Evolutionary conservation across 2,113 vertebrate species (phyloP), one percentile per base, ranked within the genome.

Genomic region (Willisornis vidua): DNA sequence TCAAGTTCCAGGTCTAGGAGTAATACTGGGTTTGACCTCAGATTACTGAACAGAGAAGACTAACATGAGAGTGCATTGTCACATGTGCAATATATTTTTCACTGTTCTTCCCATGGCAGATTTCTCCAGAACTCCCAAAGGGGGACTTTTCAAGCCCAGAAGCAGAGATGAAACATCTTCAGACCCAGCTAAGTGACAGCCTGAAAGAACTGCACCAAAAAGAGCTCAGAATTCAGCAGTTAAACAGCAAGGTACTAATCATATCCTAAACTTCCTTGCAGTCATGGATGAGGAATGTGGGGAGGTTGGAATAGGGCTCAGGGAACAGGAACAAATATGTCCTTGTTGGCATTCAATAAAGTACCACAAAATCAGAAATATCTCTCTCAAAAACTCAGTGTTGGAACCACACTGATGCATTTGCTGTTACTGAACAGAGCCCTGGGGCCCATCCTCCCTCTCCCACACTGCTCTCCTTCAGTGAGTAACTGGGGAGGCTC

Each of bases 121-220:
- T 92, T 70, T 94, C 97, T 61, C 35, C 90, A 79, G 96, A 96
- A 80, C 48, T 59, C 39, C 54, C 78, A 66, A 95, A 89, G 76
- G 70, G 72, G 11, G 93, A 96, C 20, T 86, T 78, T 4, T 71
- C 95, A 49, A 96, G 88, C 73, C 74, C 94, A 35, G 94, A 97
- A 93, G 85, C 90, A 43, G 98, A 98, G 61, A 90, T 62, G 19
- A 96, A 97, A 51, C 84, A 87, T 75, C 97, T 98, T 29, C 97
- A 96, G 48, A 92, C 63, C 62, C 98, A 98, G 81, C 96, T 98
- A 14, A 95, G 46, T 74, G 95, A 98, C 80, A 97, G 96, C 52
- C 94, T 98, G 92, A 98, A 98, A 57, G 98, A 98, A 72, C 97
- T 98, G 49, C 98, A 99, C 82, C 98, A 98, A 55, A 98, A 98